phyloP scores from a whole-genome alignment of 2,797 vertebrate genomes.

The Gephyroberyx darwinii region DNA sequence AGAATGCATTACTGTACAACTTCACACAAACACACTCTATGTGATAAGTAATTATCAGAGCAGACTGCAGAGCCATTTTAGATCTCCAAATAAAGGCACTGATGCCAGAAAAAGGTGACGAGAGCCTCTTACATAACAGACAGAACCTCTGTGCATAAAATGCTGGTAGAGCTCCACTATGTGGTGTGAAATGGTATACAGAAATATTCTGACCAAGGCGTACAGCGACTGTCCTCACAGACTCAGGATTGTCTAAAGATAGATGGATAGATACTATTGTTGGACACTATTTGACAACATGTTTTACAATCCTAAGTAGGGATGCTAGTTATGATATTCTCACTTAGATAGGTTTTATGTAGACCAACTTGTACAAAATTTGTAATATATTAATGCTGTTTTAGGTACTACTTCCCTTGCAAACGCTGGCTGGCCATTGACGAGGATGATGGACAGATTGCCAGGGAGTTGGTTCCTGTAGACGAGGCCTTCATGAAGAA shows the following conservation, averaged over 20 bases:
- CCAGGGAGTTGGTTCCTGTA: constrained; percentile 93
- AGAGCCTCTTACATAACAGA: background rate
- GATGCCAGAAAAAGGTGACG: background rate
- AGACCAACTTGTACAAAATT: background rate
- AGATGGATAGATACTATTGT: background rate
- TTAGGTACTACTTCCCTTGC: constrained; percentile 96
- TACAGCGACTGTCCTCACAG: background rate
- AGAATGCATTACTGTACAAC: background rate
- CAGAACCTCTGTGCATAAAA: background rate
- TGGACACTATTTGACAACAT: background rate
- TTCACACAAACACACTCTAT: background rate
- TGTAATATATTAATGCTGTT: constrained; percentile 14
- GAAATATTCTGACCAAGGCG: background rate
- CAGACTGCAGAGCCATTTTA: background rate
- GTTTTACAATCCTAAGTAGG: background rate
- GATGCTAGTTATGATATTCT: background rate
- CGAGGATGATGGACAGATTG: constrained; percentile 95
- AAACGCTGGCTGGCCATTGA: constrained; percentile 94
- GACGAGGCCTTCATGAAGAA: constrained; percentile 95
- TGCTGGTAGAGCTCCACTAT: constrained; percentile 54
- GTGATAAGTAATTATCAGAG: background rate
- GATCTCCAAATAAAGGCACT: background rate
- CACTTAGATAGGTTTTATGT: background rate
- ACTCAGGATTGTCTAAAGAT: background rate
- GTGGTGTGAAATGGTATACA: constrained; percentile 57